phyloP scores from a whole-genome alignment of 2,113 vertebrate species.

The Propithecus coquereli region DNA sequence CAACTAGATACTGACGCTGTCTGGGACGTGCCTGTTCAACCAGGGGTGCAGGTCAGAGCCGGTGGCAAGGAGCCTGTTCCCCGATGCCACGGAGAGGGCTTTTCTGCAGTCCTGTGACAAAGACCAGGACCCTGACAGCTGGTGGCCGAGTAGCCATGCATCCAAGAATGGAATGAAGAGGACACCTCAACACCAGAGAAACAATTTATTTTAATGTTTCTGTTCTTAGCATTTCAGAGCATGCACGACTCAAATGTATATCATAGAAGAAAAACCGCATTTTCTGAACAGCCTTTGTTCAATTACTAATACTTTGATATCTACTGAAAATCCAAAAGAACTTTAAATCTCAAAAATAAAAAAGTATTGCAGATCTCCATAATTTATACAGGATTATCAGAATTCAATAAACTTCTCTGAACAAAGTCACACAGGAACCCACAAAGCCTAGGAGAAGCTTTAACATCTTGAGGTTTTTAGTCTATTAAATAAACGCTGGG shows the following conservation, averaged over 20 bases:
- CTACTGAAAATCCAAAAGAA: background rate
- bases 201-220: background rate
- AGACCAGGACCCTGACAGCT: conserved; percentile 60
- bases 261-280: background rate
- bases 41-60: background rate
- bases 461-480: background rate
- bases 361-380: background rate
- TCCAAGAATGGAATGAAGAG: background rate
- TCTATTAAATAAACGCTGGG: background rate
- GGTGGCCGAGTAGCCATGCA: conserved; percentile 12
- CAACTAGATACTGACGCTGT: background rate
- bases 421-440: background rate
- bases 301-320: background rate
- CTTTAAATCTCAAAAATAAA: background rate
- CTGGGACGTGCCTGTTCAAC: background rate
- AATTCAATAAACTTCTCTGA: background rate
- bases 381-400: background rate
- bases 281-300: background rate
- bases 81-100: background rate
- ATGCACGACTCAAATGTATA: background rate
- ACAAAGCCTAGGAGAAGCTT: background rate
- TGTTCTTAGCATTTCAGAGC: background rate
- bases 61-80: background rate
- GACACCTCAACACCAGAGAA: background rate
- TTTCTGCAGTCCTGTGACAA: background rate